These are phyloP conservation scores for Archocentrus centrarchus DNA, from an alignment of 2,113 vertebrate genomes.

Conservation along the genomic window DNA sequence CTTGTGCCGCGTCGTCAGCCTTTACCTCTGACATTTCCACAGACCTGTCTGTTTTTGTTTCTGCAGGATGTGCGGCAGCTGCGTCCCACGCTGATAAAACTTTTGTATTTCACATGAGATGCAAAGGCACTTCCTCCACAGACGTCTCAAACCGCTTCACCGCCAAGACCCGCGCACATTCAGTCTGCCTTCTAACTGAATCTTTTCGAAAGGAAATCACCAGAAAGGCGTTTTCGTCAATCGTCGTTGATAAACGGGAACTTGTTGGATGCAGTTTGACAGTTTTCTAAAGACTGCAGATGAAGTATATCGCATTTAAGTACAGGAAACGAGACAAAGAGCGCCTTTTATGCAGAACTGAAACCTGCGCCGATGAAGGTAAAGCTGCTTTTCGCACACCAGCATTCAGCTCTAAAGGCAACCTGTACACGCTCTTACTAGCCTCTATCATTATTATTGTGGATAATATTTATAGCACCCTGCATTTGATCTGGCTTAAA, in stretches of 20 bases:
- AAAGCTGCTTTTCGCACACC: constrained; percentile 1
- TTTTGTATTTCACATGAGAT: constrained; percentile 30
- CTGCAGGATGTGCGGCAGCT: constrained; percentile 65
- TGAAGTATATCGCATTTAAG: background rate
- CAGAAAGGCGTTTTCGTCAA: background rate
- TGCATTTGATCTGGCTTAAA: background rate
- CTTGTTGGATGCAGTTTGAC: background rate
- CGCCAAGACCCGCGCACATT: background rate
- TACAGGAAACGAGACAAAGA: constrained; percentile 65
- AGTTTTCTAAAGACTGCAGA: background rate
- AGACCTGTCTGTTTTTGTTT: background rate
- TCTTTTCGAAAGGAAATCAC: background rate
- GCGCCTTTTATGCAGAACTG: constrained; percentile 32
- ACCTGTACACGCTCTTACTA: background rate
- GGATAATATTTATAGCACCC: background rate
- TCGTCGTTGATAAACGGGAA: background rate
- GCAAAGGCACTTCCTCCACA: constrained; percentile 66
- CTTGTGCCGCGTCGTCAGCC: background rate
- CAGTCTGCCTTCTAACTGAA: background rate
- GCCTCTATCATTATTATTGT: background rate
- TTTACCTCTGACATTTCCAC: constrained; percentile 33
- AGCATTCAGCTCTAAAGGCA: background rate
- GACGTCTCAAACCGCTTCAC: background rate
- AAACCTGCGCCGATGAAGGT: constrained; percentile 60
- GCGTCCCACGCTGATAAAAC: constrained; percentile 50